These are phyloP conservation scores for Drosophila micromelanica DNA, from an alignment of 1,140 invertebrate species.

Conservation along the genomic window DNA sequence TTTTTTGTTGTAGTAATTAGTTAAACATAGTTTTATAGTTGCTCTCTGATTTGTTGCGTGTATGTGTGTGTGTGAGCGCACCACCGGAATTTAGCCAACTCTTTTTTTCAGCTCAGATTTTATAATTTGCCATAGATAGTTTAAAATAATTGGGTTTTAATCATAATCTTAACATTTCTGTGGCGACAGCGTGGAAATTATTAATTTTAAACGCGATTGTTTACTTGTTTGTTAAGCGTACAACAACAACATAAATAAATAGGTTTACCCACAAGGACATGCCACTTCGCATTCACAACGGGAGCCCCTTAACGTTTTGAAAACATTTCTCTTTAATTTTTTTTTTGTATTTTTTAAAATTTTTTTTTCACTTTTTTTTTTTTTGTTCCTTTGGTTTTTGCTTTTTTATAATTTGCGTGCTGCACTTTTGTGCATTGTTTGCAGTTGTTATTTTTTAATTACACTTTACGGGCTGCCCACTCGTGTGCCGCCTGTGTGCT, in stretches of 20 bases:
- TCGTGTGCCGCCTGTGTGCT: conserved; percentile 12
- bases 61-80: conserved; percentile 14
- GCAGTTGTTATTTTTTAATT: conserved; percentile 78
- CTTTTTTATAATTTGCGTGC: conserved; percentile 44
- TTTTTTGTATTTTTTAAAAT: conserved; percentile 27
- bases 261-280: conserved; percentile 61
- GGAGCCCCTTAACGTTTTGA: conserved; percentile 22
- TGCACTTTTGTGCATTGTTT: conserved; percentile 40
- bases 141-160: conserved; percentile 34
- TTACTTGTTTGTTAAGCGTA: conserved; percentile 45
- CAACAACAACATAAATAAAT: conserved; percentile 52
- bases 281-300: conserved; percentile 42
- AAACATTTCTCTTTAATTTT: conserved; percentile 33
- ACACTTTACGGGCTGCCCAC: conserved; percentile 42
- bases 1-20: conserved; percentile 19
- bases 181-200: conserved; percentile 45
- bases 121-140: conserved; percentile 32
- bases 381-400: conserved; percentile 34
- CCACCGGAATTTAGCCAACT: conserved; percentile 24
- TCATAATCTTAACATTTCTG: conserved; percentile 31
- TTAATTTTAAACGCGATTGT: conserved; percentile 43
- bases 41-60: conserved; percentile 19
- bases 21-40: conserved; percentile 34
- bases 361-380: conserved; percentile 33
- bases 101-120: conserved; percentile 22